Evolutionary conservation across 1,140 invertebrate genomes (phyloP), one percentile per base, ranked within the genome.

Genomic region (Eciton burchellii): DNA sequence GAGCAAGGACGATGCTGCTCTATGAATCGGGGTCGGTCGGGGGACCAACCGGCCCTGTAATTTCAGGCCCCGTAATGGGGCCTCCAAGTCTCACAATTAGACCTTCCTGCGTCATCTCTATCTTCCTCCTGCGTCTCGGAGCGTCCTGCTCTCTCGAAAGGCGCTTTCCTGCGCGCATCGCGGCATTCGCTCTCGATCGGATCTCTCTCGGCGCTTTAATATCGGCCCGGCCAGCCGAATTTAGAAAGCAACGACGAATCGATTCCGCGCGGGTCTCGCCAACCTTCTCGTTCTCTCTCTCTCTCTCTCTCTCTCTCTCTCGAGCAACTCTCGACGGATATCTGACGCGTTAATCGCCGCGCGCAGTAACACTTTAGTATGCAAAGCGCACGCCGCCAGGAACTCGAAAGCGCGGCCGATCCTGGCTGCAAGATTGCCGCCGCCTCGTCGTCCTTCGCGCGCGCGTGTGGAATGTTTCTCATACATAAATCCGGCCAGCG

Each of bases 41-140:
- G 74, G 77, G 77, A 71, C 71, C n/a, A n/a, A n/a, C n/a, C 84
- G 88, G 87, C 89, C 92, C 91, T 93, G 89, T 93, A 93, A 93
- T 93, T 93, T 93, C 71, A 84, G 82, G 72, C 66, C 85, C 83
- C 59, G 86, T 93, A 92, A 92, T 92, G 88, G 89, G 84, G 71
- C 76, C 82, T 84, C 77, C 84, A 84, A n/a, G 82, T 89, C 82
- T 89, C 87, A 88, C 92, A 92, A 92, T 93, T 92, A 92, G 90
- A 90, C 89, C 89, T 91, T 91, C 90, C 88, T 87, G 84, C 86
- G 85, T 89, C 86, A 74, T 87, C 83, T 86, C 56, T 85, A 84
- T 88, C 79, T 85, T 70, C 62, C 72, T 88, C 71, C 49, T n/a
- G 79, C 62, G 82, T 86, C 54, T 73, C 60, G 65, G 52, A 73